Conservation (phyloP, 2,113 vertebrate genomes). For the Pogona vitticeps region DNA sequence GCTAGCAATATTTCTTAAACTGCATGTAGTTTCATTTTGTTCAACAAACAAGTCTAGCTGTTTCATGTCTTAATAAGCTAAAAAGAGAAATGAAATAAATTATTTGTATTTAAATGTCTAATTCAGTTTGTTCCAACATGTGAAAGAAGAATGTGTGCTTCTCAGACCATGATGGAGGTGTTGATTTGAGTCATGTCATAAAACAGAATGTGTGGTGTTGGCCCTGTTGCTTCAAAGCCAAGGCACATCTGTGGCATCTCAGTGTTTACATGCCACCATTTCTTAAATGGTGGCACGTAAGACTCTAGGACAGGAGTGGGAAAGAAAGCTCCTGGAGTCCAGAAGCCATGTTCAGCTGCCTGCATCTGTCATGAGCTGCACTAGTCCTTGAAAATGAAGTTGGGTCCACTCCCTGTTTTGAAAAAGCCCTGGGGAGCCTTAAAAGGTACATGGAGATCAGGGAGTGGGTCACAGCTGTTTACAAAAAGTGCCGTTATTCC, state of each 20-base stretch:
- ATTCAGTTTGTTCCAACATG: constrained; percentile 5
- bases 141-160: constrained; percentile 3
- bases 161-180: not conserved
- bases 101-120: constrained; percentile 4
- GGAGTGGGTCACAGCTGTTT: too few species aligned
- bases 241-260: not conserved
- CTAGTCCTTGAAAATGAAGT: too few species aligned
- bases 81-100: not conserved
- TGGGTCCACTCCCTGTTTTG: too few species aligned
- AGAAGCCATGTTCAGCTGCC: too few species aligned
- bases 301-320: too few species aligned
- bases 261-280: too few species aligned
- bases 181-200: not conserved
- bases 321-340: too few species aligned
- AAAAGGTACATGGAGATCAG: too few species aligned
- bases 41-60: constrained; percentile 18
- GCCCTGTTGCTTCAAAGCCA: not conserved
- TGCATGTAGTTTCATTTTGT: constrained; percentile 30
- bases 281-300: too few species aligned
- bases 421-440: too few species aligned
- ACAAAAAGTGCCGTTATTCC: too few species aligned
- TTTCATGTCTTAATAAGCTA: constrained; percentile 13
- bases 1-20: not conserved
- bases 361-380: too few species aligned
- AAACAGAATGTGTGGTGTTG: not conserved